Base-by-base conservation (phyloP, 1,140 invertebrate genomes). In the Halyomorpha halys region DNA sequence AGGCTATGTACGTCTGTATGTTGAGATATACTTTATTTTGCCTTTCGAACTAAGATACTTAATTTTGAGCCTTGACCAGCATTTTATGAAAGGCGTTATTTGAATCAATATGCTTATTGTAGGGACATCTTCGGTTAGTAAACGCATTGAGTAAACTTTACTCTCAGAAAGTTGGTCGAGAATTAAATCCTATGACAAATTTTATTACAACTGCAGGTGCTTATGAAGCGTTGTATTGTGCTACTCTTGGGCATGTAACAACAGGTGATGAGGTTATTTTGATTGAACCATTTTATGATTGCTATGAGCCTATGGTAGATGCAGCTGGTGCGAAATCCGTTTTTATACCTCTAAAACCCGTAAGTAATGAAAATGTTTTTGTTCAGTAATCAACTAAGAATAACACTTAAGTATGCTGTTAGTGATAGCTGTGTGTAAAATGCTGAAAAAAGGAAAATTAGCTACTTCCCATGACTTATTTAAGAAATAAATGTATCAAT, bases 211-310 rank as follows among this genome's bases (percentile, higher is more conserved):
- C 92, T 0, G 77, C 80, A 63, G 97, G 97, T 47, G 97, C 96
- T 13, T 98, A 97, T 74, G 91, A 96, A 75, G 89, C 87, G n/a
- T 74, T 95, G 0, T 95, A 85, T 74, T 86, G 84, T 67, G 77
- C 88, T 18, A 86, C 98, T 64, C 76, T 87, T 77, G 94, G 94
- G 23, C 84, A 92, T 71, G 83, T 95, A 11, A 86, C 87, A 69
- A 80, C 80, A 54, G 91, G 89, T 2, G 87, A 89, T 77, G 93
- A 98, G 75, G 93, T 94, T 66, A 95, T 98, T 66, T 93, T 99
- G 30, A 94, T 99, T 67, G 97, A 99, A 74, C 97, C 97, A 11
- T 98, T 90, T 75, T 99, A 96, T 74, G 97, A 99, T 74, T 98
- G 94, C 73, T 99, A 99, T 74, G 89, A 90, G 66, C 93, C 94